A percentile compares a stretch with the other conserved stretches of the same genome.
phyloP scores from a whole-genome alignment of 2,888 invertebrate genomes.

The Calephelis perditalis region DNA sequence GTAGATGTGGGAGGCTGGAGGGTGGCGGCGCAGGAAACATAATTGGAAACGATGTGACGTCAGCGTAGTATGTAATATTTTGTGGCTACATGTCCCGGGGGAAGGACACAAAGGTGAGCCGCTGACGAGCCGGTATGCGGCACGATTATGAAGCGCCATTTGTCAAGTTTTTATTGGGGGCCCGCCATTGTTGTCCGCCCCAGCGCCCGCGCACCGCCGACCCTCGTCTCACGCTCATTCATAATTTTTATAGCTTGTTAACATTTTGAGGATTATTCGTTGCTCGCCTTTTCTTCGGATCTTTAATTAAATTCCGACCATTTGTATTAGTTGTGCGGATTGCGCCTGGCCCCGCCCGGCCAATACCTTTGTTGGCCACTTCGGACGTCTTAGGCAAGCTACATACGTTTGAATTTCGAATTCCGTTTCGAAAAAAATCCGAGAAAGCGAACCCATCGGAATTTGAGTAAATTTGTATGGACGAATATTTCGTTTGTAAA shows the following conservation, averaged over 20 bases:
- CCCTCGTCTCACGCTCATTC: conserved; percentile 69
- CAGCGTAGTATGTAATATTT: conserved; percentile 38
- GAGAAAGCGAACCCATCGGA: too few relatives aligned
- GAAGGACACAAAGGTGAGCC: conserved; percentile 56
- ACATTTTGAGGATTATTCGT: conserved; percentile 35
- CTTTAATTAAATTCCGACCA: conserved; percentile 29
- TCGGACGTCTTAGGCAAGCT: too few relatives aligned
- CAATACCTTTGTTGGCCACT: too few relatives aligned
- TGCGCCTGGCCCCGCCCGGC: too few relatives aligned
- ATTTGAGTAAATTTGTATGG: too few relatives aligned
- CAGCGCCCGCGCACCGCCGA: conserved; percentile 40
- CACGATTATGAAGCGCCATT: conserved; percentile 76
- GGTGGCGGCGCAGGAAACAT: conserved; percentile 5
- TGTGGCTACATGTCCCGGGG: conserved; percentile 50
- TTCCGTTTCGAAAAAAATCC: too few relatives aligned
- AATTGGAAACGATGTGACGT: conserved; percentile 26
- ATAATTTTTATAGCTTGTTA: conserved; percentile 75
- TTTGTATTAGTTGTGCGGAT: conserved; percentile 7
- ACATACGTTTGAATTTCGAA: too few relatives aligned
- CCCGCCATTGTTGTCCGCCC: conserved; percentile 62
- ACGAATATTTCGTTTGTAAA: too few relatives aligned
- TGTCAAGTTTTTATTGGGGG: conserved; percentile 78
- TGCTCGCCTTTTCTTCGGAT: conserved; percentile 17
- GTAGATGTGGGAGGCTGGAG: background rate
- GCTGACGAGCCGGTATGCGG: conserved; percentile 70